Evolutionary conservation across 2,797 vertebrate genomes (phyloP).

Genomic region (Enteromius thamalakanensis): DNA sequence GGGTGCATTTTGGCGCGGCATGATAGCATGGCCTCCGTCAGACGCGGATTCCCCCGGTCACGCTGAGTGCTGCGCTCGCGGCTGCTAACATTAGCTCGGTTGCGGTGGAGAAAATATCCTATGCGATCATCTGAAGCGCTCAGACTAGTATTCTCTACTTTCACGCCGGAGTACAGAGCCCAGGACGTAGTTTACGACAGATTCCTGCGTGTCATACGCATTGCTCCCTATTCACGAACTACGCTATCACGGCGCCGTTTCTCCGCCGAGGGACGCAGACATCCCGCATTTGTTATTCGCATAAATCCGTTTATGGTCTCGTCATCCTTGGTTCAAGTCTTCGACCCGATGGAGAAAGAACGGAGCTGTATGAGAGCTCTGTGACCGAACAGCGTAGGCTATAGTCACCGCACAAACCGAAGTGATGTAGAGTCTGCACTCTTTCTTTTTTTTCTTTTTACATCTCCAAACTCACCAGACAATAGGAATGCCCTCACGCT

Average conservation of each 20-base stretch:
- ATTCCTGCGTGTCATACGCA: slow-evolving; percentile 75
- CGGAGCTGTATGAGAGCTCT: neutral
- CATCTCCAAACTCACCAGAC: slow-evolving; percentile 14
- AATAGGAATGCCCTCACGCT: neutral
- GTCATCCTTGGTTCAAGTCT: neutral
- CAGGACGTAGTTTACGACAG: slow-evolving; percentile 73
- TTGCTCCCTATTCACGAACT: slow-evolving; percentile 58
- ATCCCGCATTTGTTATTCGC: neutral
- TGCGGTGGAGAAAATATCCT: slow-evolving; percentile 71
- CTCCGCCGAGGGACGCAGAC: slow-evolving; percentile 10
- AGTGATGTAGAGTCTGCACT: neutral
- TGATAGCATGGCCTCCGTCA: slow-evolving; percentile 71
- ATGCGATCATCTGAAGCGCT: slow-evolving; percentile 69
- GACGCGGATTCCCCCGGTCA: slow-evolving; percentile 69
- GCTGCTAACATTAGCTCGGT: slow-evolving; percentile 72
- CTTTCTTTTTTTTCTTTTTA: neutral
- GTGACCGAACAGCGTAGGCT: neutral
- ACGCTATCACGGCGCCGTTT: slow-evolving; percentile 39
- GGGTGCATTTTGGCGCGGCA: slow-evolving; percentile 68
- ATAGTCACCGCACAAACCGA: slow-evolving; percentile 10
- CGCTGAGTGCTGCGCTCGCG: slow-evolving; percentile 70
- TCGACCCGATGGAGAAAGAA: slow-evolving; percentile 38
- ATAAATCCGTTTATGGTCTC: neutral
- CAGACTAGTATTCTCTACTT: slow-evolving; percentile 72
- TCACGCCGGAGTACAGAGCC: slow-evolving; percentile 74